Evolutionary conservation across 1,140 invertebrate genomes (phyloP).

Genomic region (Watersipora subatra): DNA sequence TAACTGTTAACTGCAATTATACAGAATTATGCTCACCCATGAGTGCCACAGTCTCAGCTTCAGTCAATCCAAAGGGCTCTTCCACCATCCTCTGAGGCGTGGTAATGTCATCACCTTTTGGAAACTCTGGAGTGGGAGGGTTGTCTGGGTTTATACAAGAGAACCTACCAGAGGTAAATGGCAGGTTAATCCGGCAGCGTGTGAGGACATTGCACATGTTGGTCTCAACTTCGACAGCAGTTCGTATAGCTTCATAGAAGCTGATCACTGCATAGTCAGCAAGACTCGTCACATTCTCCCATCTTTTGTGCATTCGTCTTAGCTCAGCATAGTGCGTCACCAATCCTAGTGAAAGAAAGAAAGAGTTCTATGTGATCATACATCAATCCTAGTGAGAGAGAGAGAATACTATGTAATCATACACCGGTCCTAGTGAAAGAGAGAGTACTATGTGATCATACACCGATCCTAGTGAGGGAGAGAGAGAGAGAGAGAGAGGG

Average conservation of each 20-base stretch:
- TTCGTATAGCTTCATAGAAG: not conserved
- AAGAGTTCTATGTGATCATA: no score
- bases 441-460: no score
- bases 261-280: not conserved
- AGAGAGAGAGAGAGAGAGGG: not conserved
- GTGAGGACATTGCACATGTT: not conserved
- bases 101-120: not conserved
- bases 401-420: no score
- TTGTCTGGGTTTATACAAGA: not conserved
- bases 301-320: not conserved
- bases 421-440: no score
- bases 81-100: no score
- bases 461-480: not conserved
- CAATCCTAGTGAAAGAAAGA: not conserved
- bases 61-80: not conserved
- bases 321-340: not conserved
- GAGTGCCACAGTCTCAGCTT: not conserved
- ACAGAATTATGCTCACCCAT: no score
- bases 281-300: not conserved
- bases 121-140: not conserved
- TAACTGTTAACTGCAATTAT: no score
- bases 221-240: not conserved
- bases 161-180: not conserved
- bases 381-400: no score
- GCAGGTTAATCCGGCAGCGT: not conserved